These are phyloP conservation scores for Aplocera efformata DNA, from an alignment of 2,888 invertebrate genomes.

Conservation along the genomic window DNA sequence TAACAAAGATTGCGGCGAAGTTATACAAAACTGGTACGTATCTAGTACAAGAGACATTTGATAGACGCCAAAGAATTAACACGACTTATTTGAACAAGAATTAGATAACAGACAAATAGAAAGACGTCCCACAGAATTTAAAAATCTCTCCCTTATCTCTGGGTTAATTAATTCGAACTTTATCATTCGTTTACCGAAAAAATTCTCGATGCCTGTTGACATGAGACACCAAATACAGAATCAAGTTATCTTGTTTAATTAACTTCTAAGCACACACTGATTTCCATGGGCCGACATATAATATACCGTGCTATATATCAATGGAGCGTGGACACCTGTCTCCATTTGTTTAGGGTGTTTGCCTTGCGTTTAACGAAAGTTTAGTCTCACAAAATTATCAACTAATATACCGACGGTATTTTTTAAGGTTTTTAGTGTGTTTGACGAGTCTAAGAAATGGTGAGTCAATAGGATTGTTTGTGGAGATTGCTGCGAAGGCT, in stretches of 20 bases:
- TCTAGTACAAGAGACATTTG: no score
- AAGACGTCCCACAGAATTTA: conserved; percentile 6
- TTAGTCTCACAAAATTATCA: conserved; percentile 72
- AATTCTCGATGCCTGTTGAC: conserved; percentile 43
- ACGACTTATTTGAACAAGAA: conserved; percentile 3
- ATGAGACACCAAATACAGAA: conserved; percentile 66
- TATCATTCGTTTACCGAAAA: conserved; percentile 23
- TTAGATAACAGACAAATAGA: conserved; percentile 12
- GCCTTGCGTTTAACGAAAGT: conserved; percentile 73
- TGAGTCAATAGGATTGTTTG: conserved; percentile 12
- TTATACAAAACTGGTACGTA: no score
- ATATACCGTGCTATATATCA: conserved; percentile 63
- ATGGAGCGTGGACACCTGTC: conserved; percentile 74
- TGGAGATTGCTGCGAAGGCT: conserved; percentile 12
- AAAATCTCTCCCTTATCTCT: conserved; percentile 18
- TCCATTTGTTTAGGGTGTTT: conserved; percentile 77
- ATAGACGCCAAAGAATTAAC: background rate
- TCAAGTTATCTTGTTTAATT: conserved; percentile 76
- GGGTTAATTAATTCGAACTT: conserved; percentile 20
- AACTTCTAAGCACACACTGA: conserved; percentile 61
- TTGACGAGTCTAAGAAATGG: conserved; percentile 25
- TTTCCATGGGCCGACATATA: conserved; percentile 66
- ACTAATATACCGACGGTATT: conserved; percentile 67
- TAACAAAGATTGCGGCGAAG: no score
- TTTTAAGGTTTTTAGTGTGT: conserved; percentile 42